These are phyloP conservation scores for Ylistrum balloti DNA, from an alignment of 1,140 invertebrate genomes.

Conservation along the genomic window DNA sequence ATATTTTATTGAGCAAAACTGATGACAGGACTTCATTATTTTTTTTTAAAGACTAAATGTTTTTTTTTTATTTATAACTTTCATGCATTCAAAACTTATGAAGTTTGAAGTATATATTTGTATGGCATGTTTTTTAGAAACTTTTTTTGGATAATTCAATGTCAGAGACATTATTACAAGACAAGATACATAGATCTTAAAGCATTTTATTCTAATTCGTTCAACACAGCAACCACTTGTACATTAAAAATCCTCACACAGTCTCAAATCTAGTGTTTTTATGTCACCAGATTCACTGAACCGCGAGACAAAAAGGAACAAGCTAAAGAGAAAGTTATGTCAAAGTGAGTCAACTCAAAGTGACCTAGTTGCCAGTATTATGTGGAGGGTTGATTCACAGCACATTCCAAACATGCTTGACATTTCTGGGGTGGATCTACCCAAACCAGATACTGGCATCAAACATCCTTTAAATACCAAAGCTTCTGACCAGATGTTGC, in stretches of 20 bases:
- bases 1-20: background rate
- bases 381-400: background rate
- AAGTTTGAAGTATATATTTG: no score
- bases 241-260: no score
- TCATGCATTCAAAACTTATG: no score
- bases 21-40: no score
- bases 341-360: background rate
- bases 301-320: background rate
- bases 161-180: no score
- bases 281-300: background rate
- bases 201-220: no score
- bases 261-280: background rate
- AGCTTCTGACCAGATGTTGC: background rate
- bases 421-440: conserved; percentile 20
- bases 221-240: no score
- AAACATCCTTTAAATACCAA: background rate
- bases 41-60: no score
- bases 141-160: no score
- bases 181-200: no score
- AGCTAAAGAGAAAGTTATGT: background rate
- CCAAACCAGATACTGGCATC: background rate
- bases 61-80: no score
- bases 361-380: background rate
- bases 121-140: no score
- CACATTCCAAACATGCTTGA: background rate